Evolutionary conservation across 2,113 vertebrate species (phyloP), one percentile per base, ranked within the genome.

Genomic region (Boleophthalmus pectinirostris): DNA sequence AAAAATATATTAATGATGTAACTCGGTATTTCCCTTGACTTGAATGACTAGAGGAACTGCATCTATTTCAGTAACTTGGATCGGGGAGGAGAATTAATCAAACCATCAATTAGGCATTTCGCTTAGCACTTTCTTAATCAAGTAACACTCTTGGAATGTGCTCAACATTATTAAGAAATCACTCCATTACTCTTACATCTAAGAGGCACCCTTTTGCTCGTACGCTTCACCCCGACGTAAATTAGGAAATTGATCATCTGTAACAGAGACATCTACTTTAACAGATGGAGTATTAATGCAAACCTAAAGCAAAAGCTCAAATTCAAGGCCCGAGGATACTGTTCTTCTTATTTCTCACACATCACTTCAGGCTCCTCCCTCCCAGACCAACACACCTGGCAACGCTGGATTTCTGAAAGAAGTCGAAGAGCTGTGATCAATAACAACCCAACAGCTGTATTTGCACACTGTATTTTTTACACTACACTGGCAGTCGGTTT

Each of bases 401-500:
- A 24, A 43, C 49, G 20, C 14, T 29, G 25, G 68, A 54, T 35
- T 65, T 29, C 29, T 29, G 29, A 29, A 29, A 29, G 2, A 29
- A 29, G 29, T 29, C 29, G 29, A 29, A 66, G 72, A 66, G 66
- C 46, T 9, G 25, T 15, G 64, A 80, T 81, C 82, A 79, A 81
- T 88, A 79, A 33, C 33, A 38, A 70, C 72, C 75, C 84, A 81
- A 81, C 79, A 79, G 38, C 74, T 54, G 82, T 82, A 82, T 85
- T 82, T 69, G 75, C 72, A 77, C 45, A 29, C 73, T 29, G 70
- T 29, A 29, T 29, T 29, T n/a, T 29, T 29, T 29, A 29, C 29
- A 29, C 29, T 29, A 29, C 29, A 4, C 29, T 4, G 29, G 29
- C 29, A 29, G 29, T 69, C 81, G 73, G 74, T 75, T 77, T 66